Conservation (phyloP, 2,888 invertebrate species). For the Nezara viridula region DNA sequence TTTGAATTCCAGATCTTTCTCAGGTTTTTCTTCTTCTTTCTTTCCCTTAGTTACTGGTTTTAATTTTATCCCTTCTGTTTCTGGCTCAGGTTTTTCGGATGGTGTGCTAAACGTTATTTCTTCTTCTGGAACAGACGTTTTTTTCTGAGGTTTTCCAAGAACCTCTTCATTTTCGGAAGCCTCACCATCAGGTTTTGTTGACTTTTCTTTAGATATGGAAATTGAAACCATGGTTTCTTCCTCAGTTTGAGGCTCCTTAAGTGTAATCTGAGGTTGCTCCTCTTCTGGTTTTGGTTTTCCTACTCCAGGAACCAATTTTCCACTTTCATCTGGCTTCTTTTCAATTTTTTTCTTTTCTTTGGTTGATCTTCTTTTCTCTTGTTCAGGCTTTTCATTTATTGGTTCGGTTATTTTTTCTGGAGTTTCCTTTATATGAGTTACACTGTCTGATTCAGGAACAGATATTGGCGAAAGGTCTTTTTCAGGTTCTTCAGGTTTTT, state of each 20-base stretch:
- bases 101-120: constrained; percentile 37
- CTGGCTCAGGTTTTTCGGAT: constrained; percentile 57
- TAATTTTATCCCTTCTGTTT: constrained; percentile 68
- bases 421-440: constrained; percentile 57
- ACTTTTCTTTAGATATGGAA: neutral
- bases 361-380: constrained; percentile 68
- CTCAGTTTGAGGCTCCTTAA: constrained; percentile 66
- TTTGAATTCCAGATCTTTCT: constrained; percentile 65
- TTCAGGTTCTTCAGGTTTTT: constrained; percentile 65
- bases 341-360: constrained; percentile 69
- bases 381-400: constrained; percentile 59
- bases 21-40: constrained; percentile 67
- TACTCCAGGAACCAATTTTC: constrained; percentile 68
- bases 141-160: constrained; percentile 34
- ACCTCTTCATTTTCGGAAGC: constrained; percentile 65
- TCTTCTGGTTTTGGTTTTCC: constrained; percentile 68
- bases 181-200: constrained; percentile 67
- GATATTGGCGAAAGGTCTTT: neutral
- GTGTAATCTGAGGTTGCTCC: constrained; percentile 63
- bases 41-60: constrained; percentile 68
- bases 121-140: constrained; percentile 56
- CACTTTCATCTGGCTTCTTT: constrained; percentile 69
- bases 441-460: constrained; percentile 62
- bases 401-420: constrained; percentile 59
- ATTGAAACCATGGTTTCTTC: constrained; percentile 60